Conservation (phyloP, 2,113 vertebrate genomes). For the Maccullochella peelii region DNA sequence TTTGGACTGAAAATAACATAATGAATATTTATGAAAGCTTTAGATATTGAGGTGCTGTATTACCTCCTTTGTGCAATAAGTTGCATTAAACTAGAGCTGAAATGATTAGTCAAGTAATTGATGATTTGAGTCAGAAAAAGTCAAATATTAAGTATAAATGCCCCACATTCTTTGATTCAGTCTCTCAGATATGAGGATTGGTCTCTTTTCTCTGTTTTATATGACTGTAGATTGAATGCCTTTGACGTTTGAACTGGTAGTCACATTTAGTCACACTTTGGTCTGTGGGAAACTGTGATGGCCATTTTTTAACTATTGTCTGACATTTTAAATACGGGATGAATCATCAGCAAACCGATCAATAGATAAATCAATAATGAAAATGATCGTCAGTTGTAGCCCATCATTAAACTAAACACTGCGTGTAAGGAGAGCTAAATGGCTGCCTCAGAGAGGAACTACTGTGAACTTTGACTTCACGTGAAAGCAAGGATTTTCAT, state of each 20-base stretch:
- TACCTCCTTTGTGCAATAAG: neutral
- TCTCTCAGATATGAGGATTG: neutral
- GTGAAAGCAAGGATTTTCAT: slow-evolving; percentile 27
- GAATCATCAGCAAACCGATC: neutral
- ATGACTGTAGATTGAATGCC: neutral
- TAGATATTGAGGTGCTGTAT: neutral
- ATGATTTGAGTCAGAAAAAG: neutral
- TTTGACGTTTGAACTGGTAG: neutral
- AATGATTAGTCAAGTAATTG: neutral
- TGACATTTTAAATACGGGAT: neutral
- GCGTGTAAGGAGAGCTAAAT: neutral
- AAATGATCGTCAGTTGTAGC: neutral
- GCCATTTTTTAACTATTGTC: neutral
- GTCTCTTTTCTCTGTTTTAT: neutral
- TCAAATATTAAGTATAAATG: neutral
- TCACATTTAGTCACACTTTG: neutral
- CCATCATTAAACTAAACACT: neutral
- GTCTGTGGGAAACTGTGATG: neutral
- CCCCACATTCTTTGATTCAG: neutral
- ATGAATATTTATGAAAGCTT: neutral
- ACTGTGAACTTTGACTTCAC: slow-evolving; percentile 39
- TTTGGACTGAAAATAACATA: neutral
- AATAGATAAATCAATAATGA: neutral
- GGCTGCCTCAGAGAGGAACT: neutral
- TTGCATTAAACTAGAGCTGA: neutral